These are phyloP conservation scores for Tenebrio molitor DNA, from an alignment of 1,140 invertebrate species.

Conservation along the genomic window DNA sequence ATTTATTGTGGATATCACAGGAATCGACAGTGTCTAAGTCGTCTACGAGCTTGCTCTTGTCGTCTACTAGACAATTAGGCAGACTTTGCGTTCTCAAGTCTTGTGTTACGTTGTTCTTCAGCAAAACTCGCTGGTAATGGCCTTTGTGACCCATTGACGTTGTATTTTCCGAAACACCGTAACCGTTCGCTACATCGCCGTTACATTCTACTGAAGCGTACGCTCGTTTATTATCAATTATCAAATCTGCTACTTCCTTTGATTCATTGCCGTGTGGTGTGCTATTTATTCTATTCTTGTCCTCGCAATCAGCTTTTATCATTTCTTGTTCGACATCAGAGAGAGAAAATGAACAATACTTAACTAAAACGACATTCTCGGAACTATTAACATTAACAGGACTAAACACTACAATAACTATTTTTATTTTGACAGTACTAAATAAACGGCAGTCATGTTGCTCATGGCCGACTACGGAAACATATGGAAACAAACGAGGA, in stretches of 20 bases:
- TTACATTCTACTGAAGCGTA: constrained; percentile 49
- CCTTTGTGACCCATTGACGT: constrained; percentile 55
- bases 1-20: constrained; percentile 52
- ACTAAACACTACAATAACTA: constrained; percentile 23
- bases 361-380: constrained; percentile 1
- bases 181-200: constrained; percentile 47
- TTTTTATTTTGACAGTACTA: constrained; percentile 31
- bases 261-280: constrained; percentile 42
- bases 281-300: constrained; percentile 42
- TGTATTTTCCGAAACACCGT: constrained; percentile 47
- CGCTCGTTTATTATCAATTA: constrained; percentile 45
- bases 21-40: constrained; percentile 44
- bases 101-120: constrained; percentile 47
- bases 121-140: constrained; percentile 51
- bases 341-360: neutral
- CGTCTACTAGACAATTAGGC: constrained; percentile 54
- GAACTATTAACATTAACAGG: neutral
- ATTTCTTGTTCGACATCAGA: constrained; percentile 38
- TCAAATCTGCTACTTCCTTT: constrained; percentile 50
- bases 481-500: too few relatives aligned
- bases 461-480: too few relatives aligned
- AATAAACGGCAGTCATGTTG: constrained; percentile 14
- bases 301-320: constrained; percentile 49
- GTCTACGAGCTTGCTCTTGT: constrained; percentile 43
- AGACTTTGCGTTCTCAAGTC: constrained; percentile 58